Conservation (phyloP, 1,140 invertebrate species). For the Proctacanthus coquilletti region DNA sequence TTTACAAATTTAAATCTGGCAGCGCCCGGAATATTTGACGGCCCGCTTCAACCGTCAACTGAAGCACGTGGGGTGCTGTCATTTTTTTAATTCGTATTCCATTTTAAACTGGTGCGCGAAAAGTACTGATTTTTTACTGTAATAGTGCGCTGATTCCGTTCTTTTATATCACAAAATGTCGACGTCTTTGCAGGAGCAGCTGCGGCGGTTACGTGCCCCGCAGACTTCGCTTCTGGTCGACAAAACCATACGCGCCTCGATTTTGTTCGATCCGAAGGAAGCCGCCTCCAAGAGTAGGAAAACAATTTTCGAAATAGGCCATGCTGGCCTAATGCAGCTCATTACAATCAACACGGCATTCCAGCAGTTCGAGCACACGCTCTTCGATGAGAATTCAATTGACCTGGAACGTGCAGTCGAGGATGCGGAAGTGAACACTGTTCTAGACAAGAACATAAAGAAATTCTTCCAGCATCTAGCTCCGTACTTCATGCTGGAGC, state of each 20-base stretch:
- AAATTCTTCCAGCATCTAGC: constrained; percentile 68
- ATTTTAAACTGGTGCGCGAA: no score
- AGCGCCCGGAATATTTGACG: no score
- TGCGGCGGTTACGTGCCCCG: constrained; percentile 62
- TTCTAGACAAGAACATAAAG: constrained; percentile 58
- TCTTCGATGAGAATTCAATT: constrained; percentile 61
- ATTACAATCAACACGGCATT: constrained; percentile 55
- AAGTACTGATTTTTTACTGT: no score
- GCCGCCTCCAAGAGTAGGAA: constrained; percentile 70
- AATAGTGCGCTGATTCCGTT: no score
- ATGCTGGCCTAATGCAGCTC: constrained; percentile 69
- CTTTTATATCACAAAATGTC: no score
- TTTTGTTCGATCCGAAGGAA: constrained; percentile 78
- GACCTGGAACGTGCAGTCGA: constrained; percentile 67
- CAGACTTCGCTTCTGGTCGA: constrained; percentile 55
- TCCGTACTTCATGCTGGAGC: constrained; percentile 71
- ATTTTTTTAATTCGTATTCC: no score
- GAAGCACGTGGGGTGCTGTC: no score
- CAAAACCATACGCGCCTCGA: constrained; percentile 55
- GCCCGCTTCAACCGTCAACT: no score
- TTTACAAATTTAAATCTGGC: no score
- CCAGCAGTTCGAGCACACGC: constrained; percentile 48
- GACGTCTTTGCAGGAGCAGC: constrained; percentile 69
- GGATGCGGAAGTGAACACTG: constrained; percentile 53
- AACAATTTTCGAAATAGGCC: constrained; percentile 70